Evolutionary conservation across 2,113 vertebrate species (phyloP), one percentile per base, ranked within the genome.

Genomic region (Trogon melanurus): DNA sequence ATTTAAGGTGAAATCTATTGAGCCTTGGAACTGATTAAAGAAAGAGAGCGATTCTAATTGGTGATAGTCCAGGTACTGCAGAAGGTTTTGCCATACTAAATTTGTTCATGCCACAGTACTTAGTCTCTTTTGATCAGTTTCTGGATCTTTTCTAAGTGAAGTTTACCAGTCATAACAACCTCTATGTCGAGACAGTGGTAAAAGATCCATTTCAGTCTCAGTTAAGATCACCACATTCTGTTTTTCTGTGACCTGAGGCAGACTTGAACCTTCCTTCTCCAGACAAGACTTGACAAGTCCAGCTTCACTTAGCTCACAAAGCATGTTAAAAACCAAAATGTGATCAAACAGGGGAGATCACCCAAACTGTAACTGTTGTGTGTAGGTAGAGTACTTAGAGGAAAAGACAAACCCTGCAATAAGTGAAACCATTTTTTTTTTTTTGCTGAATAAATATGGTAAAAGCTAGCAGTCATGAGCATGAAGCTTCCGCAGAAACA

Each of bases 161-260:
- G 54, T 25, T 81, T 51, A 78, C 72, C 88, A 95, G 95, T 91
- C 95, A 95, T 79, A 96, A 96, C 92, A 96, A 91, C 29, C 61
- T 54, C 25, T 45, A 6, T 84, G 91, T 93, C 73, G 54, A 96
- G 95, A 96, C 96, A 94, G 95, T 73, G 91, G 93, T 95, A 96
- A 93, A 91, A 95, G 79, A 86, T 95, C 85, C 80, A 85, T 87
- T 96, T 96, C 96, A 94, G 61, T 61, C 88, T 91, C 92, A 82
- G 80, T 95, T 96, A 96, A 96, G 88, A 96, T 96, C 94, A 96
- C 72, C 70, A 91, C 95, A 87, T 84, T 97, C 86, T 95, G 79
- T 10, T 91, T 82, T 73, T 89, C 84, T 87, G 66, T 96, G 93
- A 93, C 93, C 92, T 72, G 78, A 95, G 95, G 95, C 93, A 94